Conservation (phyloP, 2,888 invertebrate genomes). For the Thera britannica region DNA sequence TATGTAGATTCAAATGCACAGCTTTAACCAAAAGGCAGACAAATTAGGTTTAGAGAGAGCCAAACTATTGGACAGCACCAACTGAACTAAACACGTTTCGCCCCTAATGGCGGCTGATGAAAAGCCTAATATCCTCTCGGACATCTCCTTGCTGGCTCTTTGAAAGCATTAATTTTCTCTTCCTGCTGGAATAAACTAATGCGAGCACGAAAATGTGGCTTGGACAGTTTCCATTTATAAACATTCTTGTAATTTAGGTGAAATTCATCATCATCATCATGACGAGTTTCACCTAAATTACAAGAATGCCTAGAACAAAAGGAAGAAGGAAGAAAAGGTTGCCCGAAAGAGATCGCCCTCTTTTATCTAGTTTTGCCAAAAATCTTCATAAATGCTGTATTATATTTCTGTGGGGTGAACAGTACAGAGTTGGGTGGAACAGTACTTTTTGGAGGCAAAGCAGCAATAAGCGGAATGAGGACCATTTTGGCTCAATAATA, state of each 20-base stretch:
- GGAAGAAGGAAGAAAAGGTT: too few relatives aligned
- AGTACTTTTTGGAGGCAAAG: too few relatives aligned
- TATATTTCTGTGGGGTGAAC: too few relatives aligned
- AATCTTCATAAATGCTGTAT: too few relatives aligned
- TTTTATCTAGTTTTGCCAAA: too few relatives aligned
- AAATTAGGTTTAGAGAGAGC: constrained; percentile 48
- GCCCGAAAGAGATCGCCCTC: too few relatives aligned
- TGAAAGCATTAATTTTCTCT: constrained; percentile 71
- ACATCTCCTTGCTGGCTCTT: constrained; percentile 58
- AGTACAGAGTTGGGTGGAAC: too few relatives aligned
- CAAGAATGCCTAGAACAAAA: too few relatives aligned
- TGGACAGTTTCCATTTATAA: constrained; percentile 33
- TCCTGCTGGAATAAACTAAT: constrained; percentile 65
- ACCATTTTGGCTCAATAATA: too few relatives aligned
- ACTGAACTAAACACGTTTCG: constrained; percentile 44
- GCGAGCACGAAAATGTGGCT: constrained; percentile 43
- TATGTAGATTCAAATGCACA: constrained; percentile 39
- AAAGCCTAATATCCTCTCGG: constrained; percentile 71
- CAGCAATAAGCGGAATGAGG: too few relatives aligned
- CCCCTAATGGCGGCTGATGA: constrained; percentile 63
- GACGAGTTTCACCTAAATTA: too few relatives aligned
- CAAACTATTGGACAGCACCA: constrained; percentile 43
- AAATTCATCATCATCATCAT: constrained; percentile 27
- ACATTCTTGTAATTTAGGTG: constrained; percentile 21
- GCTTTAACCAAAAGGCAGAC: constrained; percentile 46